Percentiles rank a stretch among this genome's conserved stretches.
Evolutionary conservation across 2,888 invertebrate genomes (phyloP).

Genomic region (Drosophila pseudotalamancana): DNA sequence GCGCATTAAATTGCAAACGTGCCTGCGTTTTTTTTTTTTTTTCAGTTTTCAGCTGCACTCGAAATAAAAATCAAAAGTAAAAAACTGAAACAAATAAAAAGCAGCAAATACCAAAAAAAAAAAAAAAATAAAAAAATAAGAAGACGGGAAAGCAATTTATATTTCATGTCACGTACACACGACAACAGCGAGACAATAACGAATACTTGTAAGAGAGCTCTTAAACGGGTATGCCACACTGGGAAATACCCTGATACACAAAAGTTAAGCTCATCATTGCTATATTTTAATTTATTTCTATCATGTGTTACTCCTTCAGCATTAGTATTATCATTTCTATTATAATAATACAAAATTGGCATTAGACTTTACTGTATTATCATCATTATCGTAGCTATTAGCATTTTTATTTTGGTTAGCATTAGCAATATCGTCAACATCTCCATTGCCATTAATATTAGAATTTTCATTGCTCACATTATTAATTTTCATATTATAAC

Average conservation of each 20-base stretch:
- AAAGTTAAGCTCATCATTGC: too few relatives aligned
- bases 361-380: neutral
- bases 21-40: constrained; percentile 42
- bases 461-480: neutral
- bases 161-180: constrained; percentile 67
- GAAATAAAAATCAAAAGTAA: constrained; percentile 54
- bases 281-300: too few relatives aligned
- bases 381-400: neutral
- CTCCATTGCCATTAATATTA: neutral
- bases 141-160: constrained; percentile 38
- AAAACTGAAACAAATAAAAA: constrained; percentile 9
- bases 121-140: constrained; percentile 10
- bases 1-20: constrained; percentile 59
- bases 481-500: neutral
- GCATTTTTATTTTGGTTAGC: too few relatives aligned
- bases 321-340: neutral
- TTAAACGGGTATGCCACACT: neutral
- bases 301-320: too few relatives aligned
- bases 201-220: constrained; percentile 8
- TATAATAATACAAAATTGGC: too few relatives aligned
- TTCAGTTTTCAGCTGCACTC: constrained; percentile 45
- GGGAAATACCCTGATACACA: neutral
- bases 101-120: constrained; percentile 1
- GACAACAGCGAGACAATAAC: constrained; percentile 37
- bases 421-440: too few relatives aligned